Base-by-base conservation (phyloP, 2,113 vertebrate species). In the Pterocles burchelli region DNA sequence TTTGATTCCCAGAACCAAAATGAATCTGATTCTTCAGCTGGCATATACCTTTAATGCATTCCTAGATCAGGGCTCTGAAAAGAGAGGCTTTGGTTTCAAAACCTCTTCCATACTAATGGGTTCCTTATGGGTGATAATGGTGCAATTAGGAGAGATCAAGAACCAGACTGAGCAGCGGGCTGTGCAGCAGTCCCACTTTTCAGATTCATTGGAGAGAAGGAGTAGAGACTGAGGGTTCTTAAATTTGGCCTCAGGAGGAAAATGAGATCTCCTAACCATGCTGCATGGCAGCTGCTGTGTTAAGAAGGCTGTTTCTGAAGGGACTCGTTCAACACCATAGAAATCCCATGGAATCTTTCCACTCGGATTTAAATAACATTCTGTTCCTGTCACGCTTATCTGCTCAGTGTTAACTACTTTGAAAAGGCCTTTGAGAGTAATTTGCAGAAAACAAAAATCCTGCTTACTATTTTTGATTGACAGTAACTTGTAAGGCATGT, bases 11-110 rank as follows among this genome's bases (percentile, higher is more conserved):
- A 96, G 92, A 95, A 96, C 95, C 93, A 96, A 97, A 98, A 97
- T 95, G 87, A 97, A 96, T 97, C 94, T 97, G 95, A 98, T 96
- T 97, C 97, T 97, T 96, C 88, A 96, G 77, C 83, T 98, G 97
- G 98, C 97, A 96, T 96, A 74, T 94, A 92, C 93, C 94, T 82
- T 87, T 96, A 94, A 88, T 95, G 92, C 97, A 97, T 97, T 98
- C 97, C 92, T 94, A 96, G 97, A 98, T 98, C 81, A 92, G 95
- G 82, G 94, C 63, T 95, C 92, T 91, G 92, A 96, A 96, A 96
- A 97, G 95, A 94, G 70, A 96, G 73, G 72, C 48, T 93, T 90
- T 54, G 57, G 71, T 94, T 97, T 98, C 96, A 96, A 97, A 97
- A 95, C n/a, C 83, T 95, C 41, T 96, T 96, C 84, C 73, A 86